Conservation (phyloP, 2,113 vertebrate genomes). For the Lepisosteus oculatus region DNA sequence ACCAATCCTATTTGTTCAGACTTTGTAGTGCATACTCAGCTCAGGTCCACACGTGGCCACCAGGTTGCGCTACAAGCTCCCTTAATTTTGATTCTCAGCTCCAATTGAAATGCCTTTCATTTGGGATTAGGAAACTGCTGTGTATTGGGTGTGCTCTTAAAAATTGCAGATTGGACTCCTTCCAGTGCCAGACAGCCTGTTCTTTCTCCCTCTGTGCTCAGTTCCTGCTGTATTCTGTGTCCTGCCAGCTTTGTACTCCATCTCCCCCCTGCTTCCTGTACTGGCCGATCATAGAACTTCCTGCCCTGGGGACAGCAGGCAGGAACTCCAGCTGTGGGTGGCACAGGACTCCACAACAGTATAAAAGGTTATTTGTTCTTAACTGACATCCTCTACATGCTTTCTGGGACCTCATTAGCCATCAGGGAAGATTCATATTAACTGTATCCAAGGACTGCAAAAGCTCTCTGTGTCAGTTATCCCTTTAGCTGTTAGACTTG, state of each 20-base stretch:
- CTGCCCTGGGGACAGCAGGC: constrained; percentile 5
- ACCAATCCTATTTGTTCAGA: too few relatives aligned
- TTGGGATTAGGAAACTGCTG: not conserved
- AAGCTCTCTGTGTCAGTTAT: too few relatives aligned
- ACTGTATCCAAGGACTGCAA: too few relatives aligned
- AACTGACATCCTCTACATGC: too few relatives aligned
- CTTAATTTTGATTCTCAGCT: too few relatives aligned
- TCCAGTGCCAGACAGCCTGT: not conserved
- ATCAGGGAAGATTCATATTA: too few relatives aligned
- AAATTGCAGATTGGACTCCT: not conserved
- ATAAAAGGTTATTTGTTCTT: not conserved
- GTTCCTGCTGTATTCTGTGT: not conserved
- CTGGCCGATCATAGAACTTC: constrained; percentile 1
- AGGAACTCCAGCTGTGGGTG: not conserved
- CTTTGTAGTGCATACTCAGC: too few relatives aligned
- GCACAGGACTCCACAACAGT: not conserved
- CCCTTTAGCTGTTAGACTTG: too few relatives aligned
- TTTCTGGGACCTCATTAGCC: too few relatives aligned
- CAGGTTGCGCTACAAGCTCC: too few relatives aligned
- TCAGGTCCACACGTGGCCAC: too few relatives aligned
- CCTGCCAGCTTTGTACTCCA: not conserved
- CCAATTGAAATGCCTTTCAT: too few relatives aligned
- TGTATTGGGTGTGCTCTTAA: not conserved
- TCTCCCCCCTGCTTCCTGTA: constrained; percentile 3
- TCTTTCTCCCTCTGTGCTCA: not conserved